Conservation (phyloP, 2,888 invertebrate species). For the Tenthredo mesomela region DNA sequence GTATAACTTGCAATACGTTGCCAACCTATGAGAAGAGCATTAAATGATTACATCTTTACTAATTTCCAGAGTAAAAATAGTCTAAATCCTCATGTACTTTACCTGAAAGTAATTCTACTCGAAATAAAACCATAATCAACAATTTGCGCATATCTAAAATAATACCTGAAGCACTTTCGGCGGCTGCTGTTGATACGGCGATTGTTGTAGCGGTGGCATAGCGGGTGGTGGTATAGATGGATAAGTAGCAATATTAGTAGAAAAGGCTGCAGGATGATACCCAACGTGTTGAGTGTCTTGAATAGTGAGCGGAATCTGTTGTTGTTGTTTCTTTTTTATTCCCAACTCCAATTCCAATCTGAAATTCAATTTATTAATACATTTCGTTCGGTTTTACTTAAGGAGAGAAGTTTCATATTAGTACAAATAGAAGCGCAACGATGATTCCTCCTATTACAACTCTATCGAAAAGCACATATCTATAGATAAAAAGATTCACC, state of each 20-base stretch:
- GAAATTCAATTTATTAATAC: neutral
- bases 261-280: constrained; percentile 50
- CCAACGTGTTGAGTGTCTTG: constrained; percentile 53
- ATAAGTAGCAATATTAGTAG: constrained; percentile 58
- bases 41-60: neutral
- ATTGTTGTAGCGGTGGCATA: constrained; percentile 63
- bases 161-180: constrained; percentile 73
- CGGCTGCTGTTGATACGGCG: constrained; percentile 69
- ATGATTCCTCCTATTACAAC: neutral
- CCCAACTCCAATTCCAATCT: constrained; percentile 81
- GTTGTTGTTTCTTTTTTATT: constrained; percentile 75
- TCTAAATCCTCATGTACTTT: neutral
- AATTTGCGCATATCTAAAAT: neutral
- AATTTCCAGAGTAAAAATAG: neutral
- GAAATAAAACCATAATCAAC: neutral
- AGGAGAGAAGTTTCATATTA: neutral
- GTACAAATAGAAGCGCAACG: neutral
- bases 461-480: neutral
- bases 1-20: constrained; percentile 82
- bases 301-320: constrained; percentile 36
- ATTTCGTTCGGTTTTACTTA: neutral
- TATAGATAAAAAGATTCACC: constrained; percentile 64
- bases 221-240: constrained; percentile 62
- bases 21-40: constrained; percentile 78
- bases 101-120: neutral